Evolutionary conservation across 2,888 invertebrate genomes (phyloP).

Genomic region (Gymnocheta viridis): DNA sequence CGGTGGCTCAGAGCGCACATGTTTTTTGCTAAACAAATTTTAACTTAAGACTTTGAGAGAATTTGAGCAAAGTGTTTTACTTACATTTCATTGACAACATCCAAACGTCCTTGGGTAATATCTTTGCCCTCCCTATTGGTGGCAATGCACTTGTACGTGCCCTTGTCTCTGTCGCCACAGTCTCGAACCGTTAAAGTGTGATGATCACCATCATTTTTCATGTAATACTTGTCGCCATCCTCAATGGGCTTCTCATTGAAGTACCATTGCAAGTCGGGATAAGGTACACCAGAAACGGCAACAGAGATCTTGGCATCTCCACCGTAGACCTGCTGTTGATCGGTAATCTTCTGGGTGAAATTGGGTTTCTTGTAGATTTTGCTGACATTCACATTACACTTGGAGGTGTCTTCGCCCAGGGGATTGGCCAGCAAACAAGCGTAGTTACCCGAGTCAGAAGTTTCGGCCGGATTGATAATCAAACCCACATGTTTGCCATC

Average conservation of each 20-base stretch:
- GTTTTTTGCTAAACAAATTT: constrained; percentile 84
- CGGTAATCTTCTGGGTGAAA: constrained; percentile 87
- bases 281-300: constrained; percentile 90
- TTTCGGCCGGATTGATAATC: constrained; percentile 87
- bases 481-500: constrained; percentile 92
- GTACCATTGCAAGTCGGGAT: constrained; percentile 93
- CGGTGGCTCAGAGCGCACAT: constrained; percentile 91
- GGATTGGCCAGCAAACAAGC: constrained; percentile 89
- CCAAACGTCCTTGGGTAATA: constrained; percentile 87
- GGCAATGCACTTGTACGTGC: constrained; percentile 89
- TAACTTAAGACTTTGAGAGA: background rate
- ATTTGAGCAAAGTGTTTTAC: constrained; percentile 72
- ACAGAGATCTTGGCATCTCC: constrained; percentile 92
- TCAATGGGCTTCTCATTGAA: constrained; percentile 89
- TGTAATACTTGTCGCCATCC: constrained; percentile 87
- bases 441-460: constrained; percentile 90
- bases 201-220: constrained; percentile 90
- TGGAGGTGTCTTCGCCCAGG: constrained; percentile 88
- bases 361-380: constrained; percentile 91
- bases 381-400: constrained; percentile 88
- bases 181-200: constrained; percentile 89
- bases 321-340: constrained; percentile 87
- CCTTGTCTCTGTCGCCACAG: constrained; percentile 87
- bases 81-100: constrained; percentile 92
- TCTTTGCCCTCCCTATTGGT: constrained; percentile 91